Percentiles rank a stretch among this genome's conserved stretches.
Conservation (phyloP, 2,888 invertebrate genomes). For the Clistopyga incitator region DNA sequence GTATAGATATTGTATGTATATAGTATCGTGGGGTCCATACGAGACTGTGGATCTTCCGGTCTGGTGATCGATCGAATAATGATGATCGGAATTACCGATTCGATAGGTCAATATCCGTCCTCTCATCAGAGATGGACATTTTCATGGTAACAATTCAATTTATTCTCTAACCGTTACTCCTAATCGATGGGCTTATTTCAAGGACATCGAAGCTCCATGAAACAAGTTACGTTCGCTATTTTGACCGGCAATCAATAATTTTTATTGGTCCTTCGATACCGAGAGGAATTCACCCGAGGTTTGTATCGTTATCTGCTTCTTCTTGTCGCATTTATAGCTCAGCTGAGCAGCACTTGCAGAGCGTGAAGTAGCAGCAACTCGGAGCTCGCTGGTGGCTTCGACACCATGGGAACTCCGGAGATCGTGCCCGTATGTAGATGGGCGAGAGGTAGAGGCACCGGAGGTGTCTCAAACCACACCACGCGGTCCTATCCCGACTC, state of each 20-base stretch:
- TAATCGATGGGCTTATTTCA: no score
- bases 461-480: conserved; percentile 77
- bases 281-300: conserved; percentile 39
- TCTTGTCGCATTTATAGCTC: conserved; percentile 29
- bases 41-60: conserved; percentile 55
- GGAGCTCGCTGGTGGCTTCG: conserved; percentile 50
- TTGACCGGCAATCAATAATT: conserved; percentile 1
- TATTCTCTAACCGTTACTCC: no score
- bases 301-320: conserved; percentile 30
- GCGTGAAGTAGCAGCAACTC: conserved; percentile 29
- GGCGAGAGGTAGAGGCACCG: conserved; percentile 75
- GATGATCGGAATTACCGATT: conserved; percentile 45
- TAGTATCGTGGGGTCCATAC: conserved; percentile 1
- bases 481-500: conserved; percentile 72
- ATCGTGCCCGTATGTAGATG: conserved; percentile 81
- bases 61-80: conserved; percentile 57
- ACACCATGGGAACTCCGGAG: conserved; percentile 76
- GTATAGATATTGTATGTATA: conserved; percentile 33
- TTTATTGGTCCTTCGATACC: conserved; percentile 40
- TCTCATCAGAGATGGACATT: conserved; percentile 22
- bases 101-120: conserved; percentile 43
- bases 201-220: no score
- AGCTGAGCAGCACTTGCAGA: conserved; percentile 37
- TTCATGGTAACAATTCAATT: no score
- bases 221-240: no score